Conservation (phyloP, 2,888 invertebrate genomes). For the Aphrophora alni region DNA sequence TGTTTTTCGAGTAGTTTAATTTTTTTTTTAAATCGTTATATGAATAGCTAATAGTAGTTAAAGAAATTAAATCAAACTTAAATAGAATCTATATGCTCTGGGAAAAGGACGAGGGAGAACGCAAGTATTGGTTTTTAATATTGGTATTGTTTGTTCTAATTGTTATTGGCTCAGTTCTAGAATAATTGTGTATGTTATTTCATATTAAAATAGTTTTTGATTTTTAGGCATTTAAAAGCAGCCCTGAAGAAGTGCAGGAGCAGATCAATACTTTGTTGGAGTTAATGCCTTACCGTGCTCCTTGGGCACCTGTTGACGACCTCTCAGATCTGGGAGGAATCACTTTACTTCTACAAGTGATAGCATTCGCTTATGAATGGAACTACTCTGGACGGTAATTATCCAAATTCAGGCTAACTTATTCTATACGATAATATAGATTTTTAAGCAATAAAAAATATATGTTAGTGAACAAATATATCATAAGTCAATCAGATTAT, state of each 20-base stretch:
- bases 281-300: conserved; percentile 73
- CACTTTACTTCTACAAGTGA: conserved; percentile 80
- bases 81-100: no score
- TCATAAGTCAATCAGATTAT: neutral
- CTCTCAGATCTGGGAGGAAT: conserved; percentile 84
- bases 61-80: no score
- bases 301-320: conserved; percentile 91
- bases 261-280: conserved; percentile 84
- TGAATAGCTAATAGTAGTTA: no score
- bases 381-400: conserved; percentile 79
- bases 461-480: neutral
- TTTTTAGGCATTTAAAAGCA: conserved; percentile 62
- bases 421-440: neutral
- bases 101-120: no score
- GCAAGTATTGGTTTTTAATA: no score
- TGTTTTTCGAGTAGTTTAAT: no score
- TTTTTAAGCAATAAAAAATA: neutral
- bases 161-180: no score
- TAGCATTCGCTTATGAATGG: conserved; percentile 91
- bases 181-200: no score
- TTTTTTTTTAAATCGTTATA: no score
- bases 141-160: no score
- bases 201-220: no score
- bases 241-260: conserved; percentile 83
- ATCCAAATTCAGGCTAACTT: neutral